phyloP scores from a whole-genome alignment of 2,113 vertebrate species.

The Emydura subglobosa region DNA sequence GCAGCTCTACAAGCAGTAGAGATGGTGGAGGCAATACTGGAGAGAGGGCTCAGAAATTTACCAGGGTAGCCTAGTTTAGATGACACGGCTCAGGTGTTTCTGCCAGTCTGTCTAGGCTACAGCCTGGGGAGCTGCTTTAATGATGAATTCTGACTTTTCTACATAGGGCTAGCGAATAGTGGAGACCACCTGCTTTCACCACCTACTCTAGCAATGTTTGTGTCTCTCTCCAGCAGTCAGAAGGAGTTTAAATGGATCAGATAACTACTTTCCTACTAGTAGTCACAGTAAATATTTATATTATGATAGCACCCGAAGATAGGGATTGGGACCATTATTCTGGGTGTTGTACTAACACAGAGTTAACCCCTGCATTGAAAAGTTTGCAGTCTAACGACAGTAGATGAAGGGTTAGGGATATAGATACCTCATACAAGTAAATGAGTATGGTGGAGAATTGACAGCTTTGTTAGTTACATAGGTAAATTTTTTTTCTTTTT shows the following conservation, averaged over 20 bases:
- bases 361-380: not conserved
- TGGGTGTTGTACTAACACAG: not conserved
- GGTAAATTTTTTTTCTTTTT: rapidly evolving
- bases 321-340: not conserved
- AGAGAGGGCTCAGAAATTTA: not conserved
- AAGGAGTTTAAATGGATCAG: not conserved
- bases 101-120: not conserved
- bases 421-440: not conserved
- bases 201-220: not conserved
- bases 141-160: not conserved
- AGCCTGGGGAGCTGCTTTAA: not conserved
- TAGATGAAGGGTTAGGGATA: not conserved
- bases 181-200: not conserved
- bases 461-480: rapidly evolving
- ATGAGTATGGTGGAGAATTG: not conserved
- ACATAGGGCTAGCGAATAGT: not conserved
- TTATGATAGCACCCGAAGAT: not conserved
- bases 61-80: not conserved
- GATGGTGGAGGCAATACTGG: rapidly evolving
- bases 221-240: not conserved
- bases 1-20: not conserved
- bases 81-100: not conserved
- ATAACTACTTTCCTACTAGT: not conserved
- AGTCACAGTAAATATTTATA: not conserved
- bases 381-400: not conserved